A percentile compares a stretch with the other conserved stretches of the same genome.
Evolutionary conservation across 1,140 invertebrate genomes (phyloP).

Genomic region (Oryctes rhinoceros): DNA sequence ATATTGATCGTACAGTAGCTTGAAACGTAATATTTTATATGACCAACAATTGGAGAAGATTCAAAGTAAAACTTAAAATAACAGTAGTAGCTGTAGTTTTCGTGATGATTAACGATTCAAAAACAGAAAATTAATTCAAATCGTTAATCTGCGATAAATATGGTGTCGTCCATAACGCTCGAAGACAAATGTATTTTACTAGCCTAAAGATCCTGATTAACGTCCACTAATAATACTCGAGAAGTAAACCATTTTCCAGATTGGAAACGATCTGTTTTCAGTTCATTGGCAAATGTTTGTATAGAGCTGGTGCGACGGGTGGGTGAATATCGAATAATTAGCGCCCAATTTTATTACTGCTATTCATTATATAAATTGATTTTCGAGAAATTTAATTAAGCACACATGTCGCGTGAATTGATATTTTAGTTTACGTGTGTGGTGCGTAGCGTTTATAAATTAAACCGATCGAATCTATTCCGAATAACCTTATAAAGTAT

Average conservation of each 20-base stretch:
- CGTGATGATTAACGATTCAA: no score
- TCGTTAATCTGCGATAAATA: no score
- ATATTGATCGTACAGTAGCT: no score
- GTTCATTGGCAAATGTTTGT: slow-evolving; percentile 9
- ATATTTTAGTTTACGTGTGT: background rate
- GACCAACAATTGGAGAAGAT: no score
- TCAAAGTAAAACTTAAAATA: no score
- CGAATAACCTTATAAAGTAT: no score
- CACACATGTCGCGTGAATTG: background rate
- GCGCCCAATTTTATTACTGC: background rate
- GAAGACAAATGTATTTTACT: no score
- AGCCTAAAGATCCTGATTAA: background rate
- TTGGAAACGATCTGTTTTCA: background rate
- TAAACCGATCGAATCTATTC: no score
- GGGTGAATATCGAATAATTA: background rate
- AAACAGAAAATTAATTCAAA: no score
- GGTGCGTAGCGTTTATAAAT: background rate
- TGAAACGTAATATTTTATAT: no score
- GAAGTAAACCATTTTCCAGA: background rate
- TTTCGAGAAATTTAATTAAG: slow-evolving; percentile 11
- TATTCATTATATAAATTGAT: background rate
- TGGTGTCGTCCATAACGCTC: no score
- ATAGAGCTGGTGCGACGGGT: background rate
- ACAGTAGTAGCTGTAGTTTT: no score
- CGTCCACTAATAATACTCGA: background rate